Conservation (phyloP, 2,113 vertebrate species). For the Phalacrocorax pelagicus region DNA sequence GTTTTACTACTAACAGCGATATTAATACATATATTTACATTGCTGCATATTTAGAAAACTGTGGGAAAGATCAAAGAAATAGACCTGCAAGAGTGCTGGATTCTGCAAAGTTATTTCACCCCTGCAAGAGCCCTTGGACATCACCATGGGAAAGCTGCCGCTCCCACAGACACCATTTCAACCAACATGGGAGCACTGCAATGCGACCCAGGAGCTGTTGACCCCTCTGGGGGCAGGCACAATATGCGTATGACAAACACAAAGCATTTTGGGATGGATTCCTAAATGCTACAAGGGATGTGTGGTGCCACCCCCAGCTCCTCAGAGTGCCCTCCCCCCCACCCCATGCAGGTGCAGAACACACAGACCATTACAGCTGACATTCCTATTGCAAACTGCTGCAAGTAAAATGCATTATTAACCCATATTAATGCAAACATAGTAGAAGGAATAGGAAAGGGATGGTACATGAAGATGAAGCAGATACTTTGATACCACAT, state of each 20-base stretch:
- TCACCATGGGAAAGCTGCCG: not conserved
- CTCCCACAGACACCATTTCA: not conserved
- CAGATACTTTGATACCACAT: not conserved
- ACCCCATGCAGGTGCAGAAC: not conserved
- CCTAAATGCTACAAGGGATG: not conserved
- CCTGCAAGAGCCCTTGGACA: not conserved
- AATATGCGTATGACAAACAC: fast-evolving
- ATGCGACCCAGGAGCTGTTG: fast-evolving
- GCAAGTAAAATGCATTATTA: not conserved
- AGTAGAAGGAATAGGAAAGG: not conserved
- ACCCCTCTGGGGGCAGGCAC: not conserved
- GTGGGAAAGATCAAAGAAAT: not conserved
- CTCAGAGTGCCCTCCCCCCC: not conserved
- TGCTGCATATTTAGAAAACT: not conserved
- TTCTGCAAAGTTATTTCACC: not conserved
- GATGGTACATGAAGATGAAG: not conserved
- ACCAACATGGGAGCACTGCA: not conserved
- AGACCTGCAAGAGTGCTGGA: not conserved
- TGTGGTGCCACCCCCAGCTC: not conserved
- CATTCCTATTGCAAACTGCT: not conserved
- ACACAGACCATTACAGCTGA: not conserved
- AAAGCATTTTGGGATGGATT: not conserved
- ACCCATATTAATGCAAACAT: not conserved
- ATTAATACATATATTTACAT: not conserved
- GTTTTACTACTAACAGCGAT: not conserved